Evolutionary conservation across 2,888 invertebrate species (phyloP), one percentile per base, ranked within the genome.

Genomic region (Arenicola marina): DNA sequence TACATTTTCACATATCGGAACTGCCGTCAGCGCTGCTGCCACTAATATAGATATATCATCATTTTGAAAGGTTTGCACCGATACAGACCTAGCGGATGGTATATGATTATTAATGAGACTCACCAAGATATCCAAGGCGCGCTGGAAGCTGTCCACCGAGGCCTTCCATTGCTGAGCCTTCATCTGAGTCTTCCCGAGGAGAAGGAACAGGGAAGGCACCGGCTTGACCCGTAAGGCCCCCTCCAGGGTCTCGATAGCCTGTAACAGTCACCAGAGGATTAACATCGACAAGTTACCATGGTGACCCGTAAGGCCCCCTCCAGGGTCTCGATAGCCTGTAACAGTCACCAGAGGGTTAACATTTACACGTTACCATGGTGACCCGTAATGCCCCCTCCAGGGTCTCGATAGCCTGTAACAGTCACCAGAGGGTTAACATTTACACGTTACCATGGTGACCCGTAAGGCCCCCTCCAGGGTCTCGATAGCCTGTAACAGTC

Each of bases 111-210:
- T n/a, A n/a, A 24, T 24, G 2, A 21, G 21, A n/a, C 77, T 73
- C 71, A 81, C 81, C 76, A 81, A 75, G 44, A 77, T 69, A 28
- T 77, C 73, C 7, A 83, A 74, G 15, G 81, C 82, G 48, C 72
- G 73, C 46, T 78, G 70, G 65, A 82, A 83, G 67, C 78, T 81
- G 43, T 59, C 63, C 4, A 78, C 74, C n/a, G 82, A 81, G 56
- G 80, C 76, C 43, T 74, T 70, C 70, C 77, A 83, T 34, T 68
- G 70, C 63, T 78, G 78, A 31, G 82, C 82, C 62, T 83, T 82
- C 79, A 83, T 82, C 73, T 80, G 77, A 21, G 81, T 81, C 63
- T 78, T 79, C 31, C 83, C 83, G 29, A 83, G 75, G 59, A 83
- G 67, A 72, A 78, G 76, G 67, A 75, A 79, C 66, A 82, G 70